Conservation (phyloP, 1,140 invertebrate genomes). For the Magallana gigas region DNA sequence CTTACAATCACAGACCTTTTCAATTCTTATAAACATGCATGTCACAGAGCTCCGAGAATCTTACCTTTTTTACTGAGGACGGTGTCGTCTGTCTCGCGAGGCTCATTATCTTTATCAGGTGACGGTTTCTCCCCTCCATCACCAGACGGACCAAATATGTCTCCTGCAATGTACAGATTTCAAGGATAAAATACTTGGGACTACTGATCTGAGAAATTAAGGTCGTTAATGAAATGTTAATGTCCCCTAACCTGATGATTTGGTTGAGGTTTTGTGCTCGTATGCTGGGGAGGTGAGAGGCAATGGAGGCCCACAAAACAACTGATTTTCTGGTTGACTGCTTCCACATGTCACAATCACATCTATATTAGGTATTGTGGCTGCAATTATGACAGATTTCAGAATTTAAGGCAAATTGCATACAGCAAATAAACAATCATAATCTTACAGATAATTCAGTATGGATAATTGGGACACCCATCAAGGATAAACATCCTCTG, state of each 20-base stretch:
- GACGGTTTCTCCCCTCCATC: background rate
- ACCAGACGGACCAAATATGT: background rate
- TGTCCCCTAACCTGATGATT: conserved; percentile 24
- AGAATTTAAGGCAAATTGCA: too few species aligned
- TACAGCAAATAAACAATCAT: too few species aligned
- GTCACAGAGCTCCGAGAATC: background rate
- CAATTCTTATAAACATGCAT: too few species aligned
- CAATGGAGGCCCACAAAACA: conserved; percentile 46
- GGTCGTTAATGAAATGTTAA: too few species aligned
- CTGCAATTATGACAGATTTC: conserved; percentile 30
- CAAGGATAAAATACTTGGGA: background rate
- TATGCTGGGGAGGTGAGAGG: conserved; percentile 42
- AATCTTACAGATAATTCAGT: too few species aligned
- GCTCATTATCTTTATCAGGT: conserved; percentile 9
- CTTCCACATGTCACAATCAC: conserved; percentile 56
- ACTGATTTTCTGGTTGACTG: background rate
- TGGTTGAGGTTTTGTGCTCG: background rate
- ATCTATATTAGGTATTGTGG: conserved; percentile 47
- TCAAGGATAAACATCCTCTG: too few species aligned
- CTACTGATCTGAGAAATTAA: too few species aligned
- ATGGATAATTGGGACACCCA: too few species aligned
- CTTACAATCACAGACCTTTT: too few species aligned
- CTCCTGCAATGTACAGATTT: background rate
- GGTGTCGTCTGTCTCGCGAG: background rate
- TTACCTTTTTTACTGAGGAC: conserved; percentile 9